phyloP scores from a whole-genome alignment of 2,113 vertebrate genomes.

The Prunella fulvescens region DNA sequence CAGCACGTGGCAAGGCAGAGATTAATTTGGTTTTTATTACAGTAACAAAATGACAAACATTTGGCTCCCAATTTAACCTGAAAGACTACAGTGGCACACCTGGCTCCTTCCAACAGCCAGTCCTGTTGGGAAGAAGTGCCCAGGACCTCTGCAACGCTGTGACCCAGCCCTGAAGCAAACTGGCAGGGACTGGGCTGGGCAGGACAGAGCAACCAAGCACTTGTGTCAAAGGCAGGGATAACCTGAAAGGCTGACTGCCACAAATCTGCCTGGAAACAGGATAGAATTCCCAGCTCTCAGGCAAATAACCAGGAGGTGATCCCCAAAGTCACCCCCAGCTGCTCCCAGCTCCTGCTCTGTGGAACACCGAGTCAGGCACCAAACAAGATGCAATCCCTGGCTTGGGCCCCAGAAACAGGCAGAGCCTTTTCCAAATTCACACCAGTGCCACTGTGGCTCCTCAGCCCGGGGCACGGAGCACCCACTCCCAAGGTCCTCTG shows the following conservation, averaged over 20 bases:
- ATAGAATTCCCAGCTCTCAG: not conserved
- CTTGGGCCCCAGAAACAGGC: not conserved
- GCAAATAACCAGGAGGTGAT: not conserved
- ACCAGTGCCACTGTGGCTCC: not conserved
- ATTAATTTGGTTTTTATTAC: not conserved
- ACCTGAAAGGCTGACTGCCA: not conserved
- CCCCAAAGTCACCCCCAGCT: not conserved
- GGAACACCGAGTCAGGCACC: fast-evolving
- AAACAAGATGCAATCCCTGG: fast-evolving
- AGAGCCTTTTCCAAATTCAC: not conserved
- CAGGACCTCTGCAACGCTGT: not conserved
- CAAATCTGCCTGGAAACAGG: not conserved
- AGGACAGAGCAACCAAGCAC: not conserved
- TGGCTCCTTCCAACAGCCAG: fast-evolving
- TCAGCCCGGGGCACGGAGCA: not conserved
- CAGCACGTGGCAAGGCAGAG: not conserved
- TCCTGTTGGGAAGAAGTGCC: not conserved
- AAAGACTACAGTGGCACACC: not conserved
- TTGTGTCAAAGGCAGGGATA: not conserved
- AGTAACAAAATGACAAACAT: not conserved
- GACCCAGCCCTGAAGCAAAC: not conserved
- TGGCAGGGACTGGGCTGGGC: not conserved
- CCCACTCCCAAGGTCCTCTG: not conserved
- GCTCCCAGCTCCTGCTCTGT: fast-evolving
- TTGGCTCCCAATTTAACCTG: not conserved